Percentiles rank a stretch among this genome's conserved stretches.
phyloP scores from a whole-genome alignment of 2,113 vertebrate species.

The Petrocephalus zakoni region DNA sequence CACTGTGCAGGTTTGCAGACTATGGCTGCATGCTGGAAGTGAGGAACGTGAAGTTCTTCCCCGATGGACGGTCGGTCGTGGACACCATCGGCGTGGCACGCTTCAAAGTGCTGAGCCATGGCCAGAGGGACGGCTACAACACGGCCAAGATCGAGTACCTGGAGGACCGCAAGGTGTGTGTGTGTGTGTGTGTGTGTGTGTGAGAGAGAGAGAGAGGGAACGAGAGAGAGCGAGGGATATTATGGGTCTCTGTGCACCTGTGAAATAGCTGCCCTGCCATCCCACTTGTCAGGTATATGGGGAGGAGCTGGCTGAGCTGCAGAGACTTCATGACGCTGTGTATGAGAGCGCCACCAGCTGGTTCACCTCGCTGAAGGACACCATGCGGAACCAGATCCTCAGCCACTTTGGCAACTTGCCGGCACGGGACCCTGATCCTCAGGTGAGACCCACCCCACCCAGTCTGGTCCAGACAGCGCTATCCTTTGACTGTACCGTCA shows the following conservation, averaged over 20 bases:
- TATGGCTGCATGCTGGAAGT: slow-evolving; percentile 88
- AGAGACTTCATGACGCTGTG: slow-evolving; percentile 74
- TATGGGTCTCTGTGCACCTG: not conserved
- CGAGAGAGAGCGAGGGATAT: not conserved
- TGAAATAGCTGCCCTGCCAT: not conserved
- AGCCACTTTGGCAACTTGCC: slow-evolving; percentile 87
- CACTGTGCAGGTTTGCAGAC: slow-evolving; percentile 71
- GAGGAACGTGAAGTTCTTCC: slow-evolving; percentile 84
- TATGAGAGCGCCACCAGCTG: slow-evolving; percentile 82
- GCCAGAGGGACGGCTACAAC: slow-evolving; percentile 85
- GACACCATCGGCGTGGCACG: slow-evolving; percentile 77
- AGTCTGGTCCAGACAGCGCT: not conserved
- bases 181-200: not conserved
- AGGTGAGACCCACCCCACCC: slow-evolving; percentile 54
- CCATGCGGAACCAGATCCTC: slow-evolving; percentile 84
- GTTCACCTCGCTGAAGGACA: slow-evolving; percentile 86
- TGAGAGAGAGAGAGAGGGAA: not conserved
- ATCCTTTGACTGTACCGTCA: not conserved
- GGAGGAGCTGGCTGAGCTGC: slow-evolving; percentile 72
- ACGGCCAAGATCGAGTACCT: slow-evolving; percentile 89
- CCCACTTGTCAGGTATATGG: slow-evolving; percentile 70
- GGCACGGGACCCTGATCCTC: slow-evolving; percentile 74
- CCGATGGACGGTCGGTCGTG: slow-evolving; percentile 81
- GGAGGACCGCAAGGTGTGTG: slow-evolving; percentile 77
- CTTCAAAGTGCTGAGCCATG: slow-evolving; percentile 81